Conservation (phyloP, 2,888 invertebrate species). For the Hemistola chrysoprasaria region DNA sequence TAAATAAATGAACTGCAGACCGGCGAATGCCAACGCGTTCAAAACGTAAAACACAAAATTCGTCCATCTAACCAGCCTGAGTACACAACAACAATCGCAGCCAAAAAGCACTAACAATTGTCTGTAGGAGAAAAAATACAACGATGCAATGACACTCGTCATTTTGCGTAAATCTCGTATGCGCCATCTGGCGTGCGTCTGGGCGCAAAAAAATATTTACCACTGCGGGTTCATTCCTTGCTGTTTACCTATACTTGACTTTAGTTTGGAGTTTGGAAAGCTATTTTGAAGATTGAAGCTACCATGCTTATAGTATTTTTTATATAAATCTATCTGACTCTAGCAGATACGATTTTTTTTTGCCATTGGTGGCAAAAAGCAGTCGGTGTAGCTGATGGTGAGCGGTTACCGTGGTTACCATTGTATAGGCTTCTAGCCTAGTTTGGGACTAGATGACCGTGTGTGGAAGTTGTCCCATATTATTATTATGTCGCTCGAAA, state of each 20-base stretch:
- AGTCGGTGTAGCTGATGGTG: too few relatives aligned
- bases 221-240: conserved; percentile 36
- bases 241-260: background rate
- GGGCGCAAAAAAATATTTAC: conserved; percentile 44
- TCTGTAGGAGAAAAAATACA: conserved; percentile 35
- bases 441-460: too few relatives aligned
- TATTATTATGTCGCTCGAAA: too few relatives aligned
- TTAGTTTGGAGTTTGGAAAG: background rate
- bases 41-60: conserved; percentile 43
- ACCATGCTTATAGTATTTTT: too few relatives aligned
- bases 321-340: too few relatives aligned
- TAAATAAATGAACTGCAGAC: conserved; percentile 45
- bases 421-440: too few relatives aligned
- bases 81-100: conserved; percentile 41
- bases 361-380: too few relatives aligned
- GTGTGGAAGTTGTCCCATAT: too few relatives aligned
- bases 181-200: conserved; percentile 73
- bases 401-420: too few relatives aligned
- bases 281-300: too few relatives aligned
- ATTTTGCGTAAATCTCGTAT: conserved; percentile 68
- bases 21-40: conserved; percentile 35
- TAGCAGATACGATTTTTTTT: too few relatives aligned
- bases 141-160: conserved; percentile 52
- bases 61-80: conserved; percentile 39
- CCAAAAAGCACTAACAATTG: conserved; percentile 54